Conservation (phyloP, 2,113 vertebrate genomes). For the Pluvialis apricaria region DNA sequence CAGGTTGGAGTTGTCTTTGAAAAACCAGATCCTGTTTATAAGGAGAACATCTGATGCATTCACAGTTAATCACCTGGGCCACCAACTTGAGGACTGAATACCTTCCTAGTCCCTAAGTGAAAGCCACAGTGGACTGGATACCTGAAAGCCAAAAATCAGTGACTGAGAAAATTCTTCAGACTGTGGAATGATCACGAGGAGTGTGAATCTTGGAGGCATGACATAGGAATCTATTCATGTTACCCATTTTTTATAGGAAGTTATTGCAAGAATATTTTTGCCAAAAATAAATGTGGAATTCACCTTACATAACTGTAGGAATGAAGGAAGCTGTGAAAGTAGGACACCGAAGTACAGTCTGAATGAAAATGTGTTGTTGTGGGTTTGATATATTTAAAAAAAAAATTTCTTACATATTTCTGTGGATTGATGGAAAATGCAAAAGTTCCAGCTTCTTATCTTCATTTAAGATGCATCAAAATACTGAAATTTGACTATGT, state of each 20-base stretch:
- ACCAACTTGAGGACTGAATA: not conserved
- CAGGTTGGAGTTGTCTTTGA: not conserved
- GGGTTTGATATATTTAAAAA: not conserved
- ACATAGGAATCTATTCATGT: not conserved
- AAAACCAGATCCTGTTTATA: not conserved
- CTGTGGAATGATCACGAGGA: not conserved
- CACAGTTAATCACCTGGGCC: not conserved
- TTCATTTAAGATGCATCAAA: not conserved
- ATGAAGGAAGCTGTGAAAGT: not conserved
- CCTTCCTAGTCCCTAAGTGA: not conserved
- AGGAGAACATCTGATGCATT: not conserved
- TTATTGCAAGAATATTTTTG: not conserved
- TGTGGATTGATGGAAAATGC: not conserved
- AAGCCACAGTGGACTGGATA: not conserved
- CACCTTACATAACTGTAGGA: not conserved
- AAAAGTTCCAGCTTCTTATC: not conserved
- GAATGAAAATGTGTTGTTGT: not conserved
- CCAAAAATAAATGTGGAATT: not conserved
- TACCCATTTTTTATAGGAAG: not conserved
- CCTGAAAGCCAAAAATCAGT: not conserved
- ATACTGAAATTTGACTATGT: not conserved
- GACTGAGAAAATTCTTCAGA: not conserved
- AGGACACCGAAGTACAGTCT: not conserved
- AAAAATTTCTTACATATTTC: not conserved
- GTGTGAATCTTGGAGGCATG: not conserved